Percentiles rank a stretch among this genome's conserved stretches.
Conservation (phyloP, 2,888 invertebrate species). For the Bembecia ichneumoniformis region DNA sequence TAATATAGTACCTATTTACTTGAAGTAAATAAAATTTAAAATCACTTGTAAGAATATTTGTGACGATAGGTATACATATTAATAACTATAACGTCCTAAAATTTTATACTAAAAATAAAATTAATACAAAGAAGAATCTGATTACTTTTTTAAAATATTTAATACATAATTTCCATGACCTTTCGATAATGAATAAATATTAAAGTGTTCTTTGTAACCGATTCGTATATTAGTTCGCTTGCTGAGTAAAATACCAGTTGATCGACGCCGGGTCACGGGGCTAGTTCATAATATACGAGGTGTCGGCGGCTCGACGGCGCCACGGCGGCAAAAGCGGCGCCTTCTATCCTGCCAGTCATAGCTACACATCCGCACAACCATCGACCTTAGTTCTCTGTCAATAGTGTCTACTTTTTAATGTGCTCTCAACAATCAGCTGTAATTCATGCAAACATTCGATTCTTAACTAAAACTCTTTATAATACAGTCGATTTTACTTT, state of each 20-base stretch:
- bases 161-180: neutral
- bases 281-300: conserved; percentile 71
- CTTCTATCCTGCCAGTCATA: conserved; percentile 59
- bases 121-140: too few relatives aligned
- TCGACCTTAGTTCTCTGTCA: conserved; percentile 11
- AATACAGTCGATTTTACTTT: conserved; percentile 16
- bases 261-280: conserved; percentile 67
- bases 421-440: conserved; percentile 27
- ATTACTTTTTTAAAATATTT: neutral
- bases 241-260: conserved; percentile 63
- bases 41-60: too few relatives aligned
- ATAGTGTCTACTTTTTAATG: conserved; percentile 17
- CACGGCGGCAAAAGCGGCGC: conserved; percentile 64
- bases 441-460: conserved; percentile 21
- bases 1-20: too few relatives aligned
- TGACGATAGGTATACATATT: too few relatives aligned
- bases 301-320: conserved; percentile 69
- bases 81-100: too few relatives aligned
- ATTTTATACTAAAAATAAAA: too few relatives aligned
- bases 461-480: conserved; percentile 18
- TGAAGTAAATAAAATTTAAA: too few relatives aligned
- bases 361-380: conserved; percentile 18
- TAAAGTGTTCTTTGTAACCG: conserved; percentile 30
- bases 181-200: conserved; percentile 18
- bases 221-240: conserved; percentile 49